Percentiles rank a stretch among this genome's conserved stretches.
phyloP scores from a whole-genome alignment of 2,797 vertebrate species.

The Erpetoichthys calabaricus region DNA sequence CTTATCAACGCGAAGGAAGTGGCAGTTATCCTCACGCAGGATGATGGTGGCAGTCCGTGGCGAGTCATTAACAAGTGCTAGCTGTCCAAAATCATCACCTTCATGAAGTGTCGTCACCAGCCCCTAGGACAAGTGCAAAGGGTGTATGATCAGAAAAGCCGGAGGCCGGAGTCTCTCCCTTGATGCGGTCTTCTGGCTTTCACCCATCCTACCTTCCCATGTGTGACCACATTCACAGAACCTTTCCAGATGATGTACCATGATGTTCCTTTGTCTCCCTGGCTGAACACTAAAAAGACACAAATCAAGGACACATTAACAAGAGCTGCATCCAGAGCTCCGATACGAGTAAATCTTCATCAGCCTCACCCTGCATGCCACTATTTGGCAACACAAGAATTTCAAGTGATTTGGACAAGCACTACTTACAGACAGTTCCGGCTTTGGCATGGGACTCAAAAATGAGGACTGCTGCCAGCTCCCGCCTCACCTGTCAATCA shows the following conservation, averaged over 20 bases:
- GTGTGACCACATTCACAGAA: slow-evolving; percentile 90
- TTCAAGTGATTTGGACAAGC: slow-evolving; percentile 10
- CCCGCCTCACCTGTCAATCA: slow-evolving; percentile 68
- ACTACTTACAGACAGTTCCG: slow-evolving; percentile 80
- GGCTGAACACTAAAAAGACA: slow-evolving; percentile 73
- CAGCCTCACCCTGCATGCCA: not conserved
- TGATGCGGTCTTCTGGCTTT: not conserved
- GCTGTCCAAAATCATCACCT: slow-evolving; percentile 86
- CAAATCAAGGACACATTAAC: slow-evolving; percentile 6
- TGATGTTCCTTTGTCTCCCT: slow-evolving; percentile 89
- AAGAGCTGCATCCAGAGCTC: accelerated
- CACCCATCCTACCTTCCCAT: slow-evolving; percentile 66
- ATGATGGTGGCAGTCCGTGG: slow-evolving; percentile 87
- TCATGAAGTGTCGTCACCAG: slow-evolving; percentile 82
- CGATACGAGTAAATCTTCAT: not conserved
- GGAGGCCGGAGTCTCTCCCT: not conserved
- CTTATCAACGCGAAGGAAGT: slow-evolving; percentile 87
- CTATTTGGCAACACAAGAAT: not conserved
- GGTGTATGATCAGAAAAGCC: too few relatives aligned
- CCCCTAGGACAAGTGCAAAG: slow-evolving; percentile 42
- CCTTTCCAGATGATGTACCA: slow-evolving; percentile 99
- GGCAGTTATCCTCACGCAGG: slow-evolving; percentile 80
- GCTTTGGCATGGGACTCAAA: slow-evolving; percentile 83
- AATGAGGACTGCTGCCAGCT: slow-evolving; percentile 77
- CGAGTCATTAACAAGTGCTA: slow-evolving; percentile 82